These are phyloP conservation scores for Cygnus olor DNA, from an alignment of 2,797 vertebrate genomes.

Conservation along the genomic window DNA sequence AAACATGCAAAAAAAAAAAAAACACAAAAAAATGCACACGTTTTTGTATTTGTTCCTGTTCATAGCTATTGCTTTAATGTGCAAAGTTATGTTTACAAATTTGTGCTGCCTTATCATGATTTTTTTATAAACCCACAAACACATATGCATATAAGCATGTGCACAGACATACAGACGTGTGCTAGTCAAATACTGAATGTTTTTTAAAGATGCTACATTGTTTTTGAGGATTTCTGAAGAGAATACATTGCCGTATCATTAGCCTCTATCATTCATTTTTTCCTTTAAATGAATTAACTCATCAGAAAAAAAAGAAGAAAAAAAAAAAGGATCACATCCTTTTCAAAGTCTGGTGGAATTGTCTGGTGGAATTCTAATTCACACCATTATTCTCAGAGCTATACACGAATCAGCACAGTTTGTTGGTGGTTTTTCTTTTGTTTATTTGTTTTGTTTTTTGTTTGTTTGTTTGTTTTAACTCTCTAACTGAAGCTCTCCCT, in stretches of 20 bases:
- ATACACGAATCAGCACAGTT: not conserved
- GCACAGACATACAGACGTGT: no score
- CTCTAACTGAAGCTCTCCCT: not conserved
- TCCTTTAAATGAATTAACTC: not conserved
- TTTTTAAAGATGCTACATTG: not conserved
- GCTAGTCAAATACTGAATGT: not conserved
- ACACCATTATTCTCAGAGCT: not conserved
- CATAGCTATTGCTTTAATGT: not conserved
- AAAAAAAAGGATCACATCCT: not conserved
- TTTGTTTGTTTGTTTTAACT: no score
- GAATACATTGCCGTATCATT: not conserved
- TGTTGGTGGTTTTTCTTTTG: no score
- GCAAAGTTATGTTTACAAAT: not conserved
- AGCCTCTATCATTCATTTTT: not conserved
- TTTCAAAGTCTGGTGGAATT: not conserved
- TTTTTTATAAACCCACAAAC: not conserved
- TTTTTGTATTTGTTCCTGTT: not conserved
- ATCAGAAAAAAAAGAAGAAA: not conserved
- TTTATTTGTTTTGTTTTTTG: no score
- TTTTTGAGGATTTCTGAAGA: not conserved
- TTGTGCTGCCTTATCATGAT: not conserved
- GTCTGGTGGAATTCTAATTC: not conserved
- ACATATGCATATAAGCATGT: not conserved
- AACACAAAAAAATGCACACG: no score
- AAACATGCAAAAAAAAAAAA: no score